Conservation (phyloP, 2,113 vertebrate species). For the Dunckerocampus dactyliophorus region DNA sequence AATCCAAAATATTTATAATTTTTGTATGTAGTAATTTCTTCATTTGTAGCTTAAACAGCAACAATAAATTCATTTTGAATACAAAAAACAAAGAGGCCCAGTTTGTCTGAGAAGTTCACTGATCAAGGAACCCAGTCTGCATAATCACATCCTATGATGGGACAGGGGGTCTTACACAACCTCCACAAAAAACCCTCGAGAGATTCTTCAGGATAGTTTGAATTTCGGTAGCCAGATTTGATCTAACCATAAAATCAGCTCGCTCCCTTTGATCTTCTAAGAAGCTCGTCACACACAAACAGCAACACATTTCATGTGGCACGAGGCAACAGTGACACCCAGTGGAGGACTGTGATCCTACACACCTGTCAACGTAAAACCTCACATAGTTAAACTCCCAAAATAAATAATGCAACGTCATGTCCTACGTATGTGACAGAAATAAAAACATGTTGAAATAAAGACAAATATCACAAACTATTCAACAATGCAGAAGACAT, state of each 20-base stretch:
- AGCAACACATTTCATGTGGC: too few species aligned
- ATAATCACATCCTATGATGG: constrained; percentile 38
- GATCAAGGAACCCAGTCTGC: constrained; percentile 20
- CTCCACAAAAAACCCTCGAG: too few species aligned
- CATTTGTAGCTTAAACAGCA: constrained; percentile 67
- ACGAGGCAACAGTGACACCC: constrained; percentile 51
- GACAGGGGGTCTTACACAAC: neutral
- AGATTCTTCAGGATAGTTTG: constrained; percentile 7
- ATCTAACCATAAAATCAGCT: constrained; percentile 18
- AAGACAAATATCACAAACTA: neutral
- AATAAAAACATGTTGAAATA: neutral
- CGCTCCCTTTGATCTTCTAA: too few species aligned
- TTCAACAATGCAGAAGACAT: neutral
- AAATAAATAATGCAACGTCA: neutral
- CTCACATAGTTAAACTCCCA: neutral
- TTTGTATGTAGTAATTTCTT: constrained; percentile 73
- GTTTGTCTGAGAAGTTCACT: constrained; percentile 23
- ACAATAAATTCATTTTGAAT: constrained; percentile 75
- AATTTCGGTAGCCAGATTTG: neutral
- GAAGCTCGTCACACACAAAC: too few species aligned
- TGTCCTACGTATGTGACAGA: too few species aligned
- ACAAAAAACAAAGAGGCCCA: constrained; percentile 43
- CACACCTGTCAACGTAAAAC: neutral
- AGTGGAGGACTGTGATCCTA: constrained; percentile 23
- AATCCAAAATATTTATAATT: constrained; percentile 78